Conservation (phyloP, 2,888 invertebrate species). For the Micoletzkya japonica region DNA sequence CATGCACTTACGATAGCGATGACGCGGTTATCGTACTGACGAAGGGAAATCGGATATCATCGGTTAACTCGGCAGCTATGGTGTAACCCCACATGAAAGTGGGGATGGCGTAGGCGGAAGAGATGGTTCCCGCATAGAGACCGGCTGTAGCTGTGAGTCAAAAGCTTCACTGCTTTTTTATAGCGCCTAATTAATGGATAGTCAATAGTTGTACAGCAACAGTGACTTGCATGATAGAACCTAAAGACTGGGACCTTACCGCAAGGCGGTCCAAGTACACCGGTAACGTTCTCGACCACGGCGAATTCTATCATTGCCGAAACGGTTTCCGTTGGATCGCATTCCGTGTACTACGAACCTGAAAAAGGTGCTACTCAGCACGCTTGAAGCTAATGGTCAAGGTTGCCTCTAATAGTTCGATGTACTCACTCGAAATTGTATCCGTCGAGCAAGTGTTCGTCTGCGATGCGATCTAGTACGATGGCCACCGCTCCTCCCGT, state of each 20-base stretch:
- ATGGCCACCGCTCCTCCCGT: slow-evolving; percentile 47
- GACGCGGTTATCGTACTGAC: slow-evolving; percentile 25
- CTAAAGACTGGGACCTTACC: slow-evolving; percentile 30
- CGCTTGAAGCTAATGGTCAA: no score
- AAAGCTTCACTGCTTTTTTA: not conserved
- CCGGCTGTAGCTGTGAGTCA: not conserved
- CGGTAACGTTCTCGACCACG: slow-evolving; percentile 36
- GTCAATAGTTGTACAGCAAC: no score
- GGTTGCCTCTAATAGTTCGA: no score
- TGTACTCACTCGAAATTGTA: slow-evolving; percentile 39
- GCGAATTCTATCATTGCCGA: slow-evolving; percentile 30
- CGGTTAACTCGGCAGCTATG: slow-evolving; percentile 32
- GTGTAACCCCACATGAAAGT: slow-evolving; percentile 42
- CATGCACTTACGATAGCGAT: slow-evolving; percentile 9
- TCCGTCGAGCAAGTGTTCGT: slow-evolving; percentile 39
- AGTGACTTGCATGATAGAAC: no score
- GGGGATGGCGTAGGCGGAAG: slow-evolving; percentile 39
- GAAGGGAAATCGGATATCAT: slow-evolving; percentile 36
- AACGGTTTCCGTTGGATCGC: not conserved
- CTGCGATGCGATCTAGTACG: slow-evolving; percentile 43
- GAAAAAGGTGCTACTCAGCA: no score
- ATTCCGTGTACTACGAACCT: slow-evolving; percentile 17
- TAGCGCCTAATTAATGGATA: no score
- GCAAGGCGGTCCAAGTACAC: slow-evolving; percentile 45
- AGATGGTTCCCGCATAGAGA: slow-evolving; percentile 29